Evolutionary conservation across 1,140 invertebrate species (phyloP).

Genomic region (Heliconius congener): DNA sequence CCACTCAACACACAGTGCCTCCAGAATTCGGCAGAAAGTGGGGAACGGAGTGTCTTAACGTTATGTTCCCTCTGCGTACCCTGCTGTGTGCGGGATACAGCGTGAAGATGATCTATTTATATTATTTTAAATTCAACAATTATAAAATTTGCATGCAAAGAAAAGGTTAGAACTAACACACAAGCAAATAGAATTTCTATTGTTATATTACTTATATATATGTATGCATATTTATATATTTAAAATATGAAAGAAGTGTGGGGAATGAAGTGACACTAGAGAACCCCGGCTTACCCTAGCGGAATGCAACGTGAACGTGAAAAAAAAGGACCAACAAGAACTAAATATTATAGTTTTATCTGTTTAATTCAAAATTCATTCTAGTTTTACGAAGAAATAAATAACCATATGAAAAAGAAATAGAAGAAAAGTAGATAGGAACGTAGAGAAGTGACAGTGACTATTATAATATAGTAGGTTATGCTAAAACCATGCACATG

Average conservation of each 20-base stretch:
- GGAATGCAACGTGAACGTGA: too few relatives aligned
- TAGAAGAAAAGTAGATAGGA: not conserved
- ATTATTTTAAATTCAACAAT: not conserved
- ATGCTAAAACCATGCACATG: conserved; percentile 6
- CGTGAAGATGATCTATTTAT: too few relatives aligned
- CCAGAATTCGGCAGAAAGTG: too few relatives aligned
- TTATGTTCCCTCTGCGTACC: too few relatives aligned
- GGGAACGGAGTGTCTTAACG: too few relatives aligned
- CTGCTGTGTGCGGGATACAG: too few relatives aligned
- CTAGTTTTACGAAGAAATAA: not conserved
- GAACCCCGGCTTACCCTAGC: not conserved
- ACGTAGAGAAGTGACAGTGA: not conserved
- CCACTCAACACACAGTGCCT: too few relatives aligned
- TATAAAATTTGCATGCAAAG: not conserved
- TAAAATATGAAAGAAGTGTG: not conserved
- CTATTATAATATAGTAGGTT: not conserved
- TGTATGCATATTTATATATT: not conserved
- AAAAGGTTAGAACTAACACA: not conserved
- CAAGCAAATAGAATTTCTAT: not conserved
- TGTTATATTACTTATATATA: not conserved
- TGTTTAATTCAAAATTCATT: not conserved
- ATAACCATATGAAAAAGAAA: not conserved
- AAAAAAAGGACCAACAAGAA: too few relatives aligned
- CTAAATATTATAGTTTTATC: too few relatives aligned
- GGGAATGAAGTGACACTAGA: not conserved